These are phyloP conservation scores for Trichogramma dendrolimi DNA, from an alignment of 2,888 invertebrate genomes.

Conservation along the genomic window DNA sequence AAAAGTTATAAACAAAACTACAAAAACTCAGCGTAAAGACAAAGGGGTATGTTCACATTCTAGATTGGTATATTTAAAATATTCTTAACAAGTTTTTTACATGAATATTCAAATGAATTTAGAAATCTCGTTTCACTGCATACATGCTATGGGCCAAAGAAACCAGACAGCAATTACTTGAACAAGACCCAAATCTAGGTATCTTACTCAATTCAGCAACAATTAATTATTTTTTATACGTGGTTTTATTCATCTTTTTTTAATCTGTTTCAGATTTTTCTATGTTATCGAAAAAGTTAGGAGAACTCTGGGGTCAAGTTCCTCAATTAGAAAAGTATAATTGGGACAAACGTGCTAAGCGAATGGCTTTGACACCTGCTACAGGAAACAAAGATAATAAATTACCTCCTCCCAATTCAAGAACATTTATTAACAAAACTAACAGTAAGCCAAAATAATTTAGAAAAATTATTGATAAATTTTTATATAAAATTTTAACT, in stretches of 20 bases:
- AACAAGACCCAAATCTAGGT: slow-evolving; percentile 72
- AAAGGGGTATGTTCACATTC: slow-evolving; percentile 59
- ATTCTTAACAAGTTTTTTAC: background rate
- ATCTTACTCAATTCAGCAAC: slow-evolving; percentile 15
- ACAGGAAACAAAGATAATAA: slow-evolving; percentile 43
- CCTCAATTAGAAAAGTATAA: slow-evolving; percentile 64
- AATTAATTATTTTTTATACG: slow-evolving; percentile 1
- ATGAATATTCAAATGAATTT: slow-evolving; percentile 5
- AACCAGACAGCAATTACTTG: slow-evolving; percentile 68
- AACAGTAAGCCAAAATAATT: background rate
- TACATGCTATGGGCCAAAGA: slow-evolving; percentile 91
- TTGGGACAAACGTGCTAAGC: slow-evolving; percentile 80
- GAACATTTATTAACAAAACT: slow-evolving; percentile 53
- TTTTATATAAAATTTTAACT: background rate
- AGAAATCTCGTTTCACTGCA: slow-evolving; percentile 76
- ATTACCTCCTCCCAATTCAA: slow-evolving; percentile 44
- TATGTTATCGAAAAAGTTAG: slow-evolving; percentile 75
- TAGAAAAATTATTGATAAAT: background rate
- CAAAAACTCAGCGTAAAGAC: slow-evolving; percentile 72
- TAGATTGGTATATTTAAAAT: background rate
- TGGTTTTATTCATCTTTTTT: slow-evolving; percentile 5
- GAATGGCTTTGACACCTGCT: slow-evolving; percentile 56
- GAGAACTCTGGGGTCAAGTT: slow-evolving; percentile 85
- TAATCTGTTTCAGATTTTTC: slow-evolving; percentile 62
- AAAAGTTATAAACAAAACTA: slow-evolving; percentile 63